Base-by-base conservation (phyloP, 2,888 invertebrate species). In the Helleia helle region DNA sequence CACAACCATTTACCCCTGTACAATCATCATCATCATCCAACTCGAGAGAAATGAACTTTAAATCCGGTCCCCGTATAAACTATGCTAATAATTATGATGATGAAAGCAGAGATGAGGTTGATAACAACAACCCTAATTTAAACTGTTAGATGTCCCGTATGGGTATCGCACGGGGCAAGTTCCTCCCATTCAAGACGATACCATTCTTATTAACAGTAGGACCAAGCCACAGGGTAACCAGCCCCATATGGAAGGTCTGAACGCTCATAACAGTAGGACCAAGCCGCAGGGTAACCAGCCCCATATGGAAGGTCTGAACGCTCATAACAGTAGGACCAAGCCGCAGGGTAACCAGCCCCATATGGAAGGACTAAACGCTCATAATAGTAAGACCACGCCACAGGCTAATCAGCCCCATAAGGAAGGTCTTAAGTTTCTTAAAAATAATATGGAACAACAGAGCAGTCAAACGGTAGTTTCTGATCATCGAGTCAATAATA, bases 141-240 rank as follows among this genome's bases (percentile, higher is more conserved):
- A 38, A 38, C 37, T 13, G 8, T 1, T 15, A n/a, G 9, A 1
- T 9, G 27, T 38, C 37, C 27, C 37, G 37, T 15, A 6, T 17
- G 11, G 17, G 37, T 38, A 27, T 38, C 37, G 37, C 37, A 15
- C 37, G 37, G 15, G 37, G 27, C 37, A 38, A 34, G 11, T 9
- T 6, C 17, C 12, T 34, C 11, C 22, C 12, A 8, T 12, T 11
- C 14, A 34, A 26, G 26, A 6, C 34, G 34, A 40, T 17, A 40
- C 26, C 1, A 24, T 29, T 8, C 9, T 9, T 15, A 27, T 15
- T 37, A 37, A 27, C n/a, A n/a, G n/a, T n/a, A n/a, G n/a, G 37
- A 37, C 37, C 26, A 36, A 37, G 9, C 26, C 37, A 28, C 38
- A 38, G 38, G 28, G 28, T 38, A 38, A 18, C 11, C 28, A 18